Percentiles rank a stretch among this genome's conserved stretches.
Evolutionary conservation across 2,113 vertebrate genomes (phyloP).

Genomic region (Propithecus coquereli): DNA sequence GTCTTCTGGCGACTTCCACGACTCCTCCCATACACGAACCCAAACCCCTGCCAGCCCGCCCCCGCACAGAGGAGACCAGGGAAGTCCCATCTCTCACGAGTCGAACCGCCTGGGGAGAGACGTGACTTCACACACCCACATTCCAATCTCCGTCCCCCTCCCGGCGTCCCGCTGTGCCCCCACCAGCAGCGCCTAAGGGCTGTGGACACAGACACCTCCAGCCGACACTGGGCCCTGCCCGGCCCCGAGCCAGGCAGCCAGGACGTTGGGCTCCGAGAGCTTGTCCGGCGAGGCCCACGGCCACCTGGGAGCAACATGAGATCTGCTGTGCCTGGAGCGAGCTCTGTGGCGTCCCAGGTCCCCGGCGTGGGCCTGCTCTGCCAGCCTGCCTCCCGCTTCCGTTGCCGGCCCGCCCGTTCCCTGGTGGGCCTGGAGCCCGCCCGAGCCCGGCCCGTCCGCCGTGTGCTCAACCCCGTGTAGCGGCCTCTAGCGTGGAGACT

Average conservation of each 20-base stretch:
- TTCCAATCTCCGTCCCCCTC: background rate
- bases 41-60: fast-evolving
- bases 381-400: background rate
- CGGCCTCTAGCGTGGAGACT: fast-evolving
- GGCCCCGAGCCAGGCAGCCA: background rate
- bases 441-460: background rate
- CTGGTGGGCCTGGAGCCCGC: background rate
- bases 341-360: background rate
- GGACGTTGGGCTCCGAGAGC: fast-evolving
- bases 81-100: background rate
- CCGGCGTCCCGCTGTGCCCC: background rate
- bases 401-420: no score
- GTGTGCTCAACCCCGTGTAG: fast-evolving
- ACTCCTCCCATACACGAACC: background rate
- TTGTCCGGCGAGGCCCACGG: no score
- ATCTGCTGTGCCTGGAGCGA: fast-evolving
- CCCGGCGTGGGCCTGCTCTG: fast-evolving
- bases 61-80: fast-evolving
- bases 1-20: background rate
- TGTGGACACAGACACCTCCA: background rate
- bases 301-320: no score
- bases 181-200: background rate
- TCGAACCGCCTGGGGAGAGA: background rate
- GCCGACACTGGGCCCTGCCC: no score
- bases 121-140: fast-evolving